Evolutionary conservation across 2,797 vertebrate genomes (phyloP).

Genomic region (Lacerta viridis): DNA sequence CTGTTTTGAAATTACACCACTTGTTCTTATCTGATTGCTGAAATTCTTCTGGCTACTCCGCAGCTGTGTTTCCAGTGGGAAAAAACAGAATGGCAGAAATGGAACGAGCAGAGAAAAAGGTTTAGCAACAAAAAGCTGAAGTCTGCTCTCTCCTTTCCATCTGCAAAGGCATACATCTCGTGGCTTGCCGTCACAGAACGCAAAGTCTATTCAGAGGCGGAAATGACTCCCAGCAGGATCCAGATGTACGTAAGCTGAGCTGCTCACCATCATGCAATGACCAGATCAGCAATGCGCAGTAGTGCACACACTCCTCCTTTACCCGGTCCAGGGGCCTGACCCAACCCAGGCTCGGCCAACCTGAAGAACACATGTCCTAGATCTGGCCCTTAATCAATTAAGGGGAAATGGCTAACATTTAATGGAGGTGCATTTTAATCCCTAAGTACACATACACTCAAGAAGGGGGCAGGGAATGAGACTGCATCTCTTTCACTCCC

Average conservation of each 20-base stretch:
- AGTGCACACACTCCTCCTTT: too few species aligned
- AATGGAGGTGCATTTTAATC: too few species aligned
- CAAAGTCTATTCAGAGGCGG: constrained; percentile 32
- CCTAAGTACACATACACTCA: too few species aligned
- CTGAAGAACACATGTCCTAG: too few species aligned
- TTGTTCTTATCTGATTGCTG: constrained; percentile 75
- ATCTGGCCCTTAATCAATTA: too few species aligned
- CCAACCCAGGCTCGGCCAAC: too few species aligned
- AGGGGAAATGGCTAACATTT: too few species aligned
- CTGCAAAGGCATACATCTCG: constrained; percentile 40
- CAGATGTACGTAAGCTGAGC: constrained; percentile 40
- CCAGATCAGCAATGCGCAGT: background rate
- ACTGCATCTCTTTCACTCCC: too few species aligned
- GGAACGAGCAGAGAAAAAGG: constrained; percentile 18
- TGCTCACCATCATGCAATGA: background rate
- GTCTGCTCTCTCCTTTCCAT: constrained; percentile 51
- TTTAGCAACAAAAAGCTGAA: constrained; percentile 59
- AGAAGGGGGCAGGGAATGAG: too few species aligned
- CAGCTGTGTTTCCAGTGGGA: constrained; percentile 70
- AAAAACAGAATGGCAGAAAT: constrained; percentile 53
- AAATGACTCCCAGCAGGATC: constrained; percentile 19
- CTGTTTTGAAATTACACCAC: constrained; percentile 66
- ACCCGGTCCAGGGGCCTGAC: too few species aligned
- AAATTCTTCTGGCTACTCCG: constrained; percentile 66
- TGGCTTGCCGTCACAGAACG: constrained; percentile 40